phyloP scores from a whole-genome alignment of 2,888 invertebrate species.

The Gasteruption jaculator region DNA sequence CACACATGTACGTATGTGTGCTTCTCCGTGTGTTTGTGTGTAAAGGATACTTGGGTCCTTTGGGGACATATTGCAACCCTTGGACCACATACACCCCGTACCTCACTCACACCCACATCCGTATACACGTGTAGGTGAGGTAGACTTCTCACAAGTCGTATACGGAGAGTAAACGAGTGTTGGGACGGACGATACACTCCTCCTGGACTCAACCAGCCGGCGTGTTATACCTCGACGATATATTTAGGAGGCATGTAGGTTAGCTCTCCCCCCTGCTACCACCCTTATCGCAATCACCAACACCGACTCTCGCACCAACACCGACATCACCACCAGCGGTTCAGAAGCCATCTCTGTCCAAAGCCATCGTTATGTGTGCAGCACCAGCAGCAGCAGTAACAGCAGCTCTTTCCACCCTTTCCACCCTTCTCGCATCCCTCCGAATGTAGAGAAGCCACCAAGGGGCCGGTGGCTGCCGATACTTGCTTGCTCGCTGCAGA shows the following conservation, averaged over 20 bases:
- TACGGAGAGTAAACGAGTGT: slow-evolving; percentile 25
- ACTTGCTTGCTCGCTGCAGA: slow-evolving; percentile 39
- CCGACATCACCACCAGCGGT: too few relatives aligned
- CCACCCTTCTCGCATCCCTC: slow-evolving; percentile 14
- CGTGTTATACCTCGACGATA: slow-evolving; percentile 34
- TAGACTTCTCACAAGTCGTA: too few relatives aligned
- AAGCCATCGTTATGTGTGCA: slow-evolving; percentile 9
- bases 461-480: slow-evolving; percentile 36
- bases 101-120: slow-evolving; percentile 6
- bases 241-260: slow-evolving; percentile 37
- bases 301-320: slow-evolving; percentile 16
- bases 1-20: too few relatives aligned
- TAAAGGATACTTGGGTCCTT: too few relatives aligned
- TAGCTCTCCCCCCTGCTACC: slow-evolving; percentile 23
- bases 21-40: too few relatives aligned
- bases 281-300: slow-evolving; percentile 14
- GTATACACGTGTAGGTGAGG: slow-evolving; percentile 3
- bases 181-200: slow-evolving; percentile 26
- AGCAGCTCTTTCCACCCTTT: slow-evolving; percentile 10
- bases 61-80: too few relatives aligned
- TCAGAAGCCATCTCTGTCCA: too few relatives aligned
- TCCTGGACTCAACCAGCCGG: slow-evolving; percentile 16
- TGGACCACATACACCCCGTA: too few relatives aligned
- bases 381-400: slow-evolving; percentile 5
- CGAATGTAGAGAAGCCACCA: slow-evolving; percentile 15